Conservation (phyloP, 2,888 invertebrate genomes). For the Alcis repandata region DNA sequence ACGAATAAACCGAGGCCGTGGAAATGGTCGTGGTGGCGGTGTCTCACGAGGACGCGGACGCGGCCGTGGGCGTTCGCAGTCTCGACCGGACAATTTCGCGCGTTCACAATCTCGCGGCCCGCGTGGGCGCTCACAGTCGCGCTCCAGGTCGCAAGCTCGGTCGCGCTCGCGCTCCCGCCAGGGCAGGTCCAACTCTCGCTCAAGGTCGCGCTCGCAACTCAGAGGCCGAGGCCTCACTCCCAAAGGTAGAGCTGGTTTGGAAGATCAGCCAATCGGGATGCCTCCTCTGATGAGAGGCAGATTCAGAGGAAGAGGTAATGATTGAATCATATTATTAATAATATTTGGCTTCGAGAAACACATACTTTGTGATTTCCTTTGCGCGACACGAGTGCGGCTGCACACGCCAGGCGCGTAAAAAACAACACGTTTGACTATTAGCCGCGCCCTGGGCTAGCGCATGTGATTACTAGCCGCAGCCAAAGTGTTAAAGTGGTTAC, state of each 20-base stretch:
- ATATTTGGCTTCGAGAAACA: no score
- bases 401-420: no score
- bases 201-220: conserved; percentile 72
- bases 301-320: conserved; percentile 56
- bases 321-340: no score
- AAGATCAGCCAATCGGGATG: conserved; percentile 63
- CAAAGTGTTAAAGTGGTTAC: no score
- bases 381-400: no score
- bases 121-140: conserved; percentile 62
- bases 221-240: conserved; percentile 74
- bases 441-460: no score
- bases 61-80: conserved; percentile 58
- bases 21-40: conserved; percentile 50
- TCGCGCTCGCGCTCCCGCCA: conserved; percentile 59
- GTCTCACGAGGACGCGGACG: conserved; percentile 56
- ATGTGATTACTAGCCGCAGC: no score
- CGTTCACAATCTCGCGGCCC: conserved; percentile 64
- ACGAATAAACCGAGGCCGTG: conserved; percentile 45
- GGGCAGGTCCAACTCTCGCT: conserved; percentile 66
- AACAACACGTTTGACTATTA: no score
- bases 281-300: conserved; percentile 67
- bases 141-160: conserved; percentile 61
- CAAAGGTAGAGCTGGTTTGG: conserved; percentile 76
- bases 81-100: conserved; percentile 58
- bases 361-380: no score